These are phyloP conservation scores for Athalia cordata DNA, from an alignment of 2,888 invertebrate genomes.

Conservation along the genomic window DNA sequence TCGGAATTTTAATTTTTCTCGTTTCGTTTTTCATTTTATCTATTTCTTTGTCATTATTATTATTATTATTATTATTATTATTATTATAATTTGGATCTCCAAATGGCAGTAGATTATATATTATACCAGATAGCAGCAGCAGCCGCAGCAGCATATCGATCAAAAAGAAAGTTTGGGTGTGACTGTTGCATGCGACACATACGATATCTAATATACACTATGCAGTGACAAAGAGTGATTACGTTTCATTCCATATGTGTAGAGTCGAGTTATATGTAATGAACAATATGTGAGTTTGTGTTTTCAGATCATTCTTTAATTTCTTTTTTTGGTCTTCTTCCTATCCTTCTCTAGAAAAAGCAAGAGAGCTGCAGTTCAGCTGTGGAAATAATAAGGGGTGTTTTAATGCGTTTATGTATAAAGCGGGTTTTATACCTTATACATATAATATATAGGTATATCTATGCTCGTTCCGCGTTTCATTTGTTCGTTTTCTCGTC, in stretches of 20 bases:
- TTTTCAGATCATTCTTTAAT: background rate
- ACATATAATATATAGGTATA: too few species aligned
- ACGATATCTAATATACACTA: too few species aligned
- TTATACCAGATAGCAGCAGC: too few species aligned
- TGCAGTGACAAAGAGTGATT: conserved; percentile 69
- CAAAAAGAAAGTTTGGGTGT: conserved; percentile 57
- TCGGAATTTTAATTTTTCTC: too few species aligned
- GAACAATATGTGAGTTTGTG: too few species aligned
- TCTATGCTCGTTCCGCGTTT: conserved; percentile 3
- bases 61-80: too few species aligned
- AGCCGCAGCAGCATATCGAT: conserved; percentile 57
- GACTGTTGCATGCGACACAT: conserved; percentile 65
- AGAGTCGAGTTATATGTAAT: conserved; percentile 46
- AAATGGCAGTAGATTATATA: too few species aligned
- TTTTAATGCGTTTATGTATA: too few species aligned
- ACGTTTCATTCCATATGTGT: conserved; percentile 52
- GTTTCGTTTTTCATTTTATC: background rate
- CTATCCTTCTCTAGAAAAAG: conserved; percentile 6
- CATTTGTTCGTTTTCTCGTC: background rate
- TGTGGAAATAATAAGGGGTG: background rate
- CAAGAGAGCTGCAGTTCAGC: background rate
- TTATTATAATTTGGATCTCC: too few species aligned
- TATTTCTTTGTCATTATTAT: background rate
- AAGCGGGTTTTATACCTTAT: too few species aligned
- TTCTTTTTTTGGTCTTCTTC: conserved; percentile 8